phyloP scores from a whole-genome alignment of 64 coral and sea anemone species.

The Montipora efflorescens region DNA sequence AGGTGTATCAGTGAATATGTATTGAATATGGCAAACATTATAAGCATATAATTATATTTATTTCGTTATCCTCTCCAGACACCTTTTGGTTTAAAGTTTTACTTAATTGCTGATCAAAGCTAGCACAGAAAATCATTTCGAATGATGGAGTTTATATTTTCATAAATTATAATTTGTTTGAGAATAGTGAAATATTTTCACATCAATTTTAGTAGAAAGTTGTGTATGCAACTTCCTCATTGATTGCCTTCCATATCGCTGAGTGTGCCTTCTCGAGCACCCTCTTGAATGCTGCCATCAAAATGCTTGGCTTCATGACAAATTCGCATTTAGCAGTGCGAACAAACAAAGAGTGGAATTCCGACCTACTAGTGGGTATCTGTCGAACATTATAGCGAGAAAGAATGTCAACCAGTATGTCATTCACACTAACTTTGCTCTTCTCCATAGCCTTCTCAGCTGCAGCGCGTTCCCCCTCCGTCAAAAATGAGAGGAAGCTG shows the following conservation, averaged over 20 bases:
- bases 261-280: slow-evolving; percentile 31
- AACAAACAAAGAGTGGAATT: slow-evolving; percentile 45
- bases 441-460: slow-evolving; percentile 33
- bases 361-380: slow-evolving; percentile 42
- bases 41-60: too few species aligned
- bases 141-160: too few species aligned
- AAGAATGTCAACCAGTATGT: slow-evolving; percentile 49
- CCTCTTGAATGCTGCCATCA: slow-evolving; percentile 53
- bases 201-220: too few species aligned
- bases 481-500: slow-evolving; percentile 46
- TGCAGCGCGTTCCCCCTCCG: slow-evolving; percentile 21
- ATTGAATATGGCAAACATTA: too few species aligned
- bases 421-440: slow-evolving; percentile 50
- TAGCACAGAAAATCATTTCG: too few species aligned
- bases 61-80: too few species aligned
- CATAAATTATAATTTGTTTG: too few species aligned
- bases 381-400: slow-evolving; percentile 40
- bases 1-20: too few species aligned
- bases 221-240: too few species aligned
- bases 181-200: too few species aligned
- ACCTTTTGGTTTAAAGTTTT: too few species aligned
- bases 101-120: too few species aligned
- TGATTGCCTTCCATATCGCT: slow-evolving; percentile 31
- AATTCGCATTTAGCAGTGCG: slow-evolving; percentile 57
- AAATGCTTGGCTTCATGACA: slow-evolving; percentile 52